Evolutionary conservation across 2,888 invertebrate genomes (phyloP).

Genomic region (Sesia apiformis): DNA sequence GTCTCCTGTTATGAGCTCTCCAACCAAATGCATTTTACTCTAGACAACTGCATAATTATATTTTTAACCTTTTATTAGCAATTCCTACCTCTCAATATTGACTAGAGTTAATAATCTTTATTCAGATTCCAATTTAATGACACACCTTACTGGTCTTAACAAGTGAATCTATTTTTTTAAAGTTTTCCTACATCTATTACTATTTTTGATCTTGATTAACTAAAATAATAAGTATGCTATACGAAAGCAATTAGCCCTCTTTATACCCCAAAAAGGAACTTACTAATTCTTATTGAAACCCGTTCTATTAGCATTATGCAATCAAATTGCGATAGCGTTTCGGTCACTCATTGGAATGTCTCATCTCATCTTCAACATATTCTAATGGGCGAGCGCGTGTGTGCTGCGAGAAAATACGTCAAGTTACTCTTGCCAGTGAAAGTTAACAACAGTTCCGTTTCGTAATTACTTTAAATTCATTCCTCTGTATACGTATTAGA

Average conservation of each 20-base stretch:
- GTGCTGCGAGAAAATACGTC: slow-evolving; percentile 31
- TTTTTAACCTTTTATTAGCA: not conserved
- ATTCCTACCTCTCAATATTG: too few species aligned
- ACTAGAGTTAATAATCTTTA: too few species aligned
- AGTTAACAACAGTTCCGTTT: slow-evolving; percentile 61
- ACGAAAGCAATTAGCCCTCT: too few species aligned
- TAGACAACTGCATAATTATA: not conserved
- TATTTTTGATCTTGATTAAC: too few species aligned
- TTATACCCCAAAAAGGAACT: too few species aligned
- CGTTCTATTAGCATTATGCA: not conserved
- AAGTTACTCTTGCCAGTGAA: slow-evolving; percentile 54
- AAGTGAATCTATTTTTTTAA: too few species aligned
- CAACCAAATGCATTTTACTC: slow-evolving; percentile 34
- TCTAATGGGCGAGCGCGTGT: slow-evolving; percentile 33
- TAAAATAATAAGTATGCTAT: too few species aligned
- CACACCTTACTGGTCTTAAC: too few species aligned
- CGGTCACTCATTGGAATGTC: slow-evolving; percentile 15
- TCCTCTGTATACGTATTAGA: not conserved
- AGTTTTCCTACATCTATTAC: too few species aligned
- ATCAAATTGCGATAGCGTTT: slow-evolving; percentile 28
- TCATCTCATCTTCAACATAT: slow-evolving; percentile 36
- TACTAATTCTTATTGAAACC: too few species aligned
- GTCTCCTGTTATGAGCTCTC: slow-evolving; percentile 45
- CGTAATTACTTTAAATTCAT: slow-evolving; percentile 43
- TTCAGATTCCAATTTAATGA: too few species aligned